Conservation (phyloP, 2,888 invertebrate species). For the Crossocerus cetratus region DNA sequence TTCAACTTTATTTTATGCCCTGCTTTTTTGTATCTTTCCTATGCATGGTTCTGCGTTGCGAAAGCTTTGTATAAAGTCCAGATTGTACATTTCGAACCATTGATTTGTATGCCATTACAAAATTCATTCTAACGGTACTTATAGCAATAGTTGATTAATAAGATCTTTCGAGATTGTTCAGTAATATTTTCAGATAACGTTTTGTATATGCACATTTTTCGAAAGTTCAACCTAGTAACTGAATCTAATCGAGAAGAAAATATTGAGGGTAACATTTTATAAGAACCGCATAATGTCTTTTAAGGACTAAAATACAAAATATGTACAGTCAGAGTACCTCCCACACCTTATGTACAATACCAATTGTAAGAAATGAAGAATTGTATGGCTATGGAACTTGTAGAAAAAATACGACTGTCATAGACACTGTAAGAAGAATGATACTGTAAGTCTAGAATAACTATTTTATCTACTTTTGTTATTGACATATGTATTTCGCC, state of each 20-base stretch:
- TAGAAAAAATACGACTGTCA: too few relatives aligned
- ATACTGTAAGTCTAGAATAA: neutral
- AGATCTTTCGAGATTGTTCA: too few relatives aligned
- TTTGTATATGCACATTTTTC: constrained; percentile 23
- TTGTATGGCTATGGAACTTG: too few relatives aligned
- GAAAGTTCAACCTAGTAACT: constrained; percentile 22
- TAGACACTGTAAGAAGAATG: too few relatives aligned
- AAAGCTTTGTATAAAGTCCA: too few relatives aligned
- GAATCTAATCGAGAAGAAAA: constrained; percentile 28
- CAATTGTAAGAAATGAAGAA: neutral
- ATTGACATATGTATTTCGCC: constrained; percentile 2
- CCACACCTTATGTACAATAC: neutral
- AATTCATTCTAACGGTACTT: neutral
- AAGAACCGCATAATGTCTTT: constrained; percentile 40
- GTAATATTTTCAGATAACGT: neutral
- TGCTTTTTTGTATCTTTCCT: neutral
- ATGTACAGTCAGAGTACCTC: neutral
- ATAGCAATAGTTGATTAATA: too few relatives aligned
- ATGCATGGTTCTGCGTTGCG: too few relatives aligned
- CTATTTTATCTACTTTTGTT: constrained; percentile 8
- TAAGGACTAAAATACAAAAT: constrained; percentile 5
- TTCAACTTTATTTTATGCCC: constrained; percentile 21
- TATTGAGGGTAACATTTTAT: constrained; percentile 14
- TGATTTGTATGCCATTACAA: constrained; percentile 4
- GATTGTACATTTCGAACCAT: neutral